Conservation (phyloP, 2,797 vertebrate species). For the Pipistrellus pipistrellus region DNA sequence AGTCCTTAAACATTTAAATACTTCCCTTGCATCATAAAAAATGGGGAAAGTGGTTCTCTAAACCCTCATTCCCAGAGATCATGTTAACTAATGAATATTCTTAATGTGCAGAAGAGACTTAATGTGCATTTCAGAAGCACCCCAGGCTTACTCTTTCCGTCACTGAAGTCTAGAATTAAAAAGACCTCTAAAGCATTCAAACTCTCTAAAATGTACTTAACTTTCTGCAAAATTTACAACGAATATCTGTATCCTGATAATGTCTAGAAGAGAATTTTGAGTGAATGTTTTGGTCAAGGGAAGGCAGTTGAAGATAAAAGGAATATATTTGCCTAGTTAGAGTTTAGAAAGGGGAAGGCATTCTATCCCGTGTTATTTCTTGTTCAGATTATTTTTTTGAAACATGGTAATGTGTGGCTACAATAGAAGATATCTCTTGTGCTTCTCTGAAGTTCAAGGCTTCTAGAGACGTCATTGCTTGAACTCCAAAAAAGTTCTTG, state of each 20-base stretch:
- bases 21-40: conserved; percentile 32
- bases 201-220: not conserved
- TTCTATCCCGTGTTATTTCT: not conserved
- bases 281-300: not conserved
- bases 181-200: not conserved
- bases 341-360: not conserved
- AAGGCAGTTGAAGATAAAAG: not conserved
- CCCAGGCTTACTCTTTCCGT: not conserved
- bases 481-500: not conserved
- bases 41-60: not conserved
- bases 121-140: not conserved
- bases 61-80: not conserved
- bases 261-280: not conserved
- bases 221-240: conserved; percentile 6
- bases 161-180: not conserved
- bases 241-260: not conserved
- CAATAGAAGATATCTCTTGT: not conserved
- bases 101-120: not conserved
- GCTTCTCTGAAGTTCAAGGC: not conserved
- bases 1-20: conserved; percentile 61
- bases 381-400: conserved; percentile 26
- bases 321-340: not conserved
- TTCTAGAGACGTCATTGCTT: not conserved
- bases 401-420: not conserved
- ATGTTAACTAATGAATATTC: conserved; percentile 17